Evolutionary conservation across 2,113 vertebrate species (phyloP).

Genomic region (Heterochromis multidens): DNA sequence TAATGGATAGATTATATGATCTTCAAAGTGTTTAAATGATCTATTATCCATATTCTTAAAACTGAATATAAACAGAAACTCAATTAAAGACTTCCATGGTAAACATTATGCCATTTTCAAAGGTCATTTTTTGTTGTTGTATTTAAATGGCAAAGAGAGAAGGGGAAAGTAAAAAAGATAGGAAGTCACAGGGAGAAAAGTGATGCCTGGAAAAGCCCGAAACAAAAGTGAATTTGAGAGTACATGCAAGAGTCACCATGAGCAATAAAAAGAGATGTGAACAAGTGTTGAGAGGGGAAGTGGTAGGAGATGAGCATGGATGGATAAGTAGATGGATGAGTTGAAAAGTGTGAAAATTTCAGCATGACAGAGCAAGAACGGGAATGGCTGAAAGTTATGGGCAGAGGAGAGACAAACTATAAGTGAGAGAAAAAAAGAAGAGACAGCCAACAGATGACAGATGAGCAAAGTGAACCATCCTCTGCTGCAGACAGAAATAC

Average conservation of each 20-base stretch:
- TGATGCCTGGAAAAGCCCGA: neutral
- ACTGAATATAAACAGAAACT: neutral
- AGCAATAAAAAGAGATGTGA: neutral
- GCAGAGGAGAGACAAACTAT: neutral
- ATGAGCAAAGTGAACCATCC: neutral
- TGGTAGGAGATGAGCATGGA: neutral
- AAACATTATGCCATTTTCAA: too few species aligned
- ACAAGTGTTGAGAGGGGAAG: neutral
- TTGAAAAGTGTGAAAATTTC: neutral
- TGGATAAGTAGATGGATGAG: neutral
- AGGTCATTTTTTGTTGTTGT: neutral
- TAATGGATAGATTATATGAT: too few species aligned
- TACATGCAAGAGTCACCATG: neutral
- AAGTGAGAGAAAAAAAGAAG: neutral
- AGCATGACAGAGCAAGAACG: neutral
- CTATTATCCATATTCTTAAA: neutral
- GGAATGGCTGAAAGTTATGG: neutral
- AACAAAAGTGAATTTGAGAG: neutral
- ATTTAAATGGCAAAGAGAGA: neutral
- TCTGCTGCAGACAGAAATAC: neutral
- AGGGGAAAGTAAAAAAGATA: neutral
- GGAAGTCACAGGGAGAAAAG: neutral
- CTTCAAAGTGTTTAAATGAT: neutral
- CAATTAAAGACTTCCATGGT: neutral
- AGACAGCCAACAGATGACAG: neutral